These are phyloP conservation scores for Holotrichia oblita DNA, from an alignment of 1,140 invertebrate genomes.

Conservation along the genomic window DNA sequence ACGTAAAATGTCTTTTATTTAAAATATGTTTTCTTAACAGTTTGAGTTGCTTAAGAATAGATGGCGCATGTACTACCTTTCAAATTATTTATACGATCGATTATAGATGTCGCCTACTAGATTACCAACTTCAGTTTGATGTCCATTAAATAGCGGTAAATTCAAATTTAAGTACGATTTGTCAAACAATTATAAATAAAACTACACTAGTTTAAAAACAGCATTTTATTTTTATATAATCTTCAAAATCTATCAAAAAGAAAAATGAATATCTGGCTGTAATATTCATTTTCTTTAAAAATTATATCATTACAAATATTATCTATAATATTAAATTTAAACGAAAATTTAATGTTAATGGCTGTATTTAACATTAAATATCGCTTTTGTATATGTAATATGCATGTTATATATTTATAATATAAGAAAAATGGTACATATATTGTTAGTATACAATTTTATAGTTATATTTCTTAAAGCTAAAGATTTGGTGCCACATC, in stretches of 20 bases:
- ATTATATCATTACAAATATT: neutral
- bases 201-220: neutral
- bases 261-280: slow-evolving; percentile 32
- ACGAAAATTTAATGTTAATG: slow-evolving; percentile 33
- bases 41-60: too few relatives aligned
- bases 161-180: too few relatives aligned
- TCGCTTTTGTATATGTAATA: too few relatives aligned
- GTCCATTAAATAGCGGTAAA: too few relatives aligned
- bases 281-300: slow-evolving; percentile 24
- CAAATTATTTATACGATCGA: too few relatives aligned
- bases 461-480: neutral
- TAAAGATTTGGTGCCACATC: slow-evolving; percentile 26
- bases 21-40: too few relatives aligned
- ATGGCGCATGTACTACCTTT: too few relatives aligned
- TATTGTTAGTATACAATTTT: neutral
- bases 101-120: too few relatives aligned
- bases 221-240: neutral
- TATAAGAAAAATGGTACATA: neutral
- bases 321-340: neutral
- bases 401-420: neutral
- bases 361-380: slow-evolving; percentile 36
- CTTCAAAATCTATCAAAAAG: neutral
- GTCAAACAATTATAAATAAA: too few relatives aligned
- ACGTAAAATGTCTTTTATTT: too few relatives aligned
- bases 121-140: too few relatives aligned